Base-by-base conservation (phyloP, 2,888 invertebrate genomes). In the Sesamia inferens region DNA sequence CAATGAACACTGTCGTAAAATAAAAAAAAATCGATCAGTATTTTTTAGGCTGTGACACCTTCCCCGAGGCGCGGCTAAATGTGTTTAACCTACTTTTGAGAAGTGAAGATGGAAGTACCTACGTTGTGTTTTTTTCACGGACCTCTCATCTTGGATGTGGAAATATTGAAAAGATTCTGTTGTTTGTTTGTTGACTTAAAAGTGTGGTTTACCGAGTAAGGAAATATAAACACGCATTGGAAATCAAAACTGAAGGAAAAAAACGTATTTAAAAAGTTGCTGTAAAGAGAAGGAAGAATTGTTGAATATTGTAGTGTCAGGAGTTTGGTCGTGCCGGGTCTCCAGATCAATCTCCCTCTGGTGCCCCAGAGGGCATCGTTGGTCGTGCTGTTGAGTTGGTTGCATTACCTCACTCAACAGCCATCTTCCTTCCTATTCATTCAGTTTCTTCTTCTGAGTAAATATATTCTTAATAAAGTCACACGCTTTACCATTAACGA, bases 1-100 rank as follows among this genome's bases (percentile, higher is more conserved):
- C 16, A 51, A 51, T 71, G 22, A 10, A 51, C 16, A 5, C 61
- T 59, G 68, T 22, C 16, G 11, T 22, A 69, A 61, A 19, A 16
- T 61, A 1, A 24, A 66, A 71, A 66, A 71, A 68, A 58, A 22
- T 19, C 14, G 10, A 0, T 47, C 10, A 19, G 19, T n/a, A 63
- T 39, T 76, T 72, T 64, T 58, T 74, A 80, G 48, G 11, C 82
- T 86, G 74, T 75, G 79, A 14, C 57, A 16, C 19, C 1, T 63
- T 54, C 22, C 72, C 77, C 4, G 48, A 71, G 79, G 74, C 71
- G 68, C 42, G 24, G 58, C 3, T 14, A 74, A 82, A 82, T 79
- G 66, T 64, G 61, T 78, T 83, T 79, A 79, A 81, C 82, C 79
- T 74, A 74, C 63, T 78, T 84, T 75, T 63, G 64, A 65, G 71